Conservation (phyloP, 2,113 vertebrate genomes). For the Gobius niger region DNA sequence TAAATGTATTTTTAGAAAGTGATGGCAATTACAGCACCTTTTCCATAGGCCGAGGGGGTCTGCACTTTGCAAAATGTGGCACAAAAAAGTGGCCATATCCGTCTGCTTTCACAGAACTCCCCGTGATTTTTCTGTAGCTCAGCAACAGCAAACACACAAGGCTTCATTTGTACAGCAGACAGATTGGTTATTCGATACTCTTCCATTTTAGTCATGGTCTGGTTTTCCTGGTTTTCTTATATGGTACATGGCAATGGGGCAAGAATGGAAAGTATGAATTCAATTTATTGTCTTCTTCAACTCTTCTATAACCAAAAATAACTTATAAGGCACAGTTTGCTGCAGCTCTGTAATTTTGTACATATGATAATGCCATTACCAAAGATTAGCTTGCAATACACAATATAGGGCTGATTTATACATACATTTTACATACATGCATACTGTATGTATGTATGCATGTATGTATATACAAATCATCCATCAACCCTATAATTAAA, state of each 20-base stretch:
- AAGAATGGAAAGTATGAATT: slow-evolving; percentile 69
- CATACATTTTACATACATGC: not conserved
- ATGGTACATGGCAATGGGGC: slow-evolving; percentile 41
- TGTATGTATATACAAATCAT: not conserved
- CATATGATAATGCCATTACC: slow-evolving; percentile 7
- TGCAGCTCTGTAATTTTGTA: slow-evolving; percentile 17
- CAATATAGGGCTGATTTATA: not conserved
- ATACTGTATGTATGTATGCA: not conserved
- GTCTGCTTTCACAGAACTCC: slow-evolving; percentile 47
- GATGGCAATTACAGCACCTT: slow-evolving; percentile 52
- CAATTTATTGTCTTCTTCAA: slow-evolving; percentile 54
- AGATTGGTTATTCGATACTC: slow-evolving; percentile 67
- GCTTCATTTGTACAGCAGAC: slow-evolving; percentile 75
- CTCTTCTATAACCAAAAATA: slow-evolving; percentile 49
- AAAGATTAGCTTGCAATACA: not conserved
- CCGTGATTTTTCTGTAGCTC: slow-evolving; percentile 66
- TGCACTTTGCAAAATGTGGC: slow-evolving; percentile 57
- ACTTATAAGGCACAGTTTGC: slow-evolving; percentile 28
- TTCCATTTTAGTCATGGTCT: slow-evolving; percentile 71
- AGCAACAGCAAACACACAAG: slow-evolving; percentile 82
- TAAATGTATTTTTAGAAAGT: slow-evolving; percentile 64
- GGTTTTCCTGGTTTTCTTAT: slow-evolving; percentile 68
- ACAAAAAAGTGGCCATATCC: slow-evolving; percentile 53
- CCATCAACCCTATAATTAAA: not conserved
- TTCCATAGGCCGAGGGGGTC: slow-evolving; percentile 62